A percentile compares a stretch with the other conserved stretches of the same genome.
These are phyloP conservation scores for Indri indri DNA, from an alignment of 2,113 vertebrate species.

Conservation along the genomic window DNA sequence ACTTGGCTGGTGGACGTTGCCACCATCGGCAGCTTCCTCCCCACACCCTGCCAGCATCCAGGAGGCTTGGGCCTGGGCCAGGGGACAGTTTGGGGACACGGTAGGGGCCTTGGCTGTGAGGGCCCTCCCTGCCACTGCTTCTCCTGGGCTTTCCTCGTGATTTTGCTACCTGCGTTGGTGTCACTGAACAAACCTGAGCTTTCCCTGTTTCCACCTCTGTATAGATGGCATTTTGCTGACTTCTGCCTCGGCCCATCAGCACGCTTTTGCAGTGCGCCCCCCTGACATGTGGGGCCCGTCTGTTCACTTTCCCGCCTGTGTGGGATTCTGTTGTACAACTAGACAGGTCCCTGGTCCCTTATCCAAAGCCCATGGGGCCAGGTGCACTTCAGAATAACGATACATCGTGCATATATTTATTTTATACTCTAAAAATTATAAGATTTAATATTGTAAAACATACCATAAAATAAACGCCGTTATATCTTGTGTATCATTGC, in stretches of 20 bases:
- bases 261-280: accelerated
- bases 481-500: accelerated
- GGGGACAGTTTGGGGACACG: neutral
- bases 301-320: neutral
- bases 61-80: neutral
- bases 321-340: accelerated
- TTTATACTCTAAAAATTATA: neutral
- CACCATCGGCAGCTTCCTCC: neutral
- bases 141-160: neutral
- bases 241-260: accelerated
- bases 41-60: accelerated
- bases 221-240: accelerated
- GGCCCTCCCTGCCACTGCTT: accelerated
- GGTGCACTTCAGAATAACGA: neutral
- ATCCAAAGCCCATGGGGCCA: accelerated
- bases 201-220: accelerated
- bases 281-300: accelerated
- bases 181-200: accelerated
- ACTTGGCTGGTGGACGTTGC: accelerated
- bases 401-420: accelerated
- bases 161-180: accelerated
- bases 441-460: neutral
- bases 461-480: neutral
- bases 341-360: accelerated
- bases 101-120: neutral